Evolutionary conservation across 2,797 vertebrate genomes (phyloP).

Genomic region (Pseudochaenichthys georgianus): DNA sequence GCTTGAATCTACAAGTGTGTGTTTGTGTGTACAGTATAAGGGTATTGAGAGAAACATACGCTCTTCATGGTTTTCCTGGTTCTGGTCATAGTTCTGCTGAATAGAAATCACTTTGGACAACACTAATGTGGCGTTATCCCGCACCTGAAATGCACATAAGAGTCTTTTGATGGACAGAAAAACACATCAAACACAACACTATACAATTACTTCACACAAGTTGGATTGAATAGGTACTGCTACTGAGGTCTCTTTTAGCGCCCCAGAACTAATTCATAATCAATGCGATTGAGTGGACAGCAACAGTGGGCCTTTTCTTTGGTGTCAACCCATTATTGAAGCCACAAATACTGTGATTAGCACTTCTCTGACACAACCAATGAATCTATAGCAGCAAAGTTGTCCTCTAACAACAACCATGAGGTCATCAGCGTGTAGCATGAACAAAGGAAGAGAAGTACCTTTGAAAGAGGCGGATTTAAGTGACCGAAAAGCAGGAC

Average conservation of each 20-base stretch:
- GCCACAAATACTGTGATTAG: slow-evolving; percentile 67
- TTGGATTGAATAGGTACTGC: slow-evolving; percentile 20
- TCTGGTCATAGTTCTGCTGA: slow-evolving; percentile 94
- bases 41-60: slow-evolving; percentile 84
- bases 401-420: slow-evolving; percentile 33
- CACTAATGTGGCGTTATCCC: slow-evolving; percentile 94
- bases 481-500: slow-evolving; percentile 44
- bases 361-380: slow-evolving; percentile 48
- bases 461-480: slow-evolving; percentile 48
- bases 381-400: slow-evolving; percentile 42
- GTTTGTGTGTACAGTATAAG: background rate
- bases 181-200: background rate
- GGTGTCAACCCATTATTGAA: slow-evolving; percentile 60
- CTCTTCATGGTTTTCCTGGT: slow-evolving; percentile 96
- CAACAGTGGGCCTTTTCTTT: slow-evolving; percentile 56
- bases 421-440: slow-evolving; percentile 11
- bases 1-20: slow-evolving; percentile 25
- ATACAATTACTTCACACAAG: slow-evolving; percentile 28
- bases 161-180: slow-evolving; percentile 26
- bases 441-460: slow-evolving; percentile 36
- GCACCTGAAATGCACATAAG: slow-evolving; percentile 86
- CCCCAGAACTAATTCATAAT: slow-evolving; percentile 67
- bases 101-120: slow-evolving; percentile 90
- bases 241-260: slow-evolving; percentile 45
- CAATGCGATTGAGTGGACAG: slow-evolving; percentile 53